A percentile compares a stretch with the other conserved stretches of the same genome.
Evolutionary conservation across 2,797 vertebrate species (phyloP).

Genomic region (Sibirionetta formosa): DNA sequence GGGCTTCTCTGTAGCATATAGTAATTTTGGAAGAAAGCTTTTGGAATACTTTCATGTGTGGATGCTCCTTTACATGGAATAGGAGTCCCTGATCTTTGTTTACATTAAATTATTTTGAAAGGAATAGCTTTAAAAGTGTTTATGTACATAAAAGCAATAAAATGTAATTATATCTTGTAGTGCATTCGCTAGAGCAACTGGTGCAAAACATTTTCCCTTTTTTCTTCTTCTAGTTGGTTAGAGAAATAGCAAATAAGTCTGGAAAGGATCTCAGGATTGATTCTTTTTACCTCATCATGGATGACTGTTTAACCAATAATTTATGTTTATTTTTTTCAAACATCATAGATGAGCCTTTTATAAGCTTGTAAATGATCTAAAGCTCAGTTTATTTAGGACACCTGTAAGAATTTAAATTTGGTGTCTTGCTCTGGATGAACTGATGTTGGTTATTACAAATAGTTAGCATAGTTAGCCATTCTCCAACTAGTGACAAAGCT

Average conservation of each 20-base stretch:
- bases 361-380: background rate
- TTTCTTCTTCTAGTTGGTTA: background rate
- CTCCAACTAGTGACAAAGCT: background rate
- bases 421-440: background rate
- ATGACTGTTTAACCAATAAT: background rate
- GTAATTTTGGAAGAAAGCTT: background rate
- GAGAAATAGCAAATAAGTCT: background rate
- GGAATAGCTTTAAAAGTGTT: background rate
- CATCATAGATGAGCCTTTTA: background rate
- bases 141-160: background rate
- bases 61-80: background rate
- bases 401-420: background rate
- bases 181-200: background rate
- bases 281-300: background rate
- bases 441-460: background rate
- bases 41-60: background rate
- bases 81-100: background rate
- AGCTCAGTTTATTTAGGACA: background rate
- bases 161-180: background rate
- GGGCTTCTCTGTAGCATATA: background rate
- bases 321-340: background rate
- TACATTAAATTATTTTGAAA: background rate
- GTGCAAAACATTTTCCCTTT: background rate
- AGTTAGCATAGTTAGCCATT: background rate
- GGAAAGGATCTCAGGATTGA: background rate